A percentile compares a stretch with the other conserved stretches of the same genome.
Evolutionary conservation across 2,888 invertebrate species (phyloP).

Genomic region (Agrochola circellaris): DNA sequence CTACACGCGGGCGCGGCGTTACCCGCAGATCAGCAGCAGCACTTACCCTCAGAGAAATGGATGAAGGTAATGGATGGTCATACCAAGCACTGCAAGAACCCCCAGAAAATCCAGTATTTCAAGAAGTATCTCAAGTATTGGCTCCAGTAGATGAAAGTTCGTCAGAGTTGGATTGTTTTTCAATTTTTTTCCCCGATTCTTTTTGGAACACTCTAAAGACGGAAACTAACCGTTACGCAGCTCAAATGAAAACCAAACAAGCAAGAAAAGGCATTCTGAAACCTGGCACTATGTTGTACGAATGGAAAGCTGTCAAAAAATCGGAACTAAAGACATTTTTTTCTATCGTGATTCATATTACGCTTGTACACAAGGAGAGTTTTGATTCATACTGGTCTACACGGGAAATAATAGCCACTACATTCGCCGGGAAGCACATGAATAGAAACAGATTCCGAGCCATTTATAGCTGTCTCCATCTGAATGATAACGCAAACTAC

Average conservation of each 20-base stretch:
- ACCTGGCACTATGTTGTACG: constrained; percentile 14
- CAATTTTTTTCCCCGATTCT: constrained; percentile 5
- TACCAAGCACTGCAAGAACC: constrained; percentile 12
- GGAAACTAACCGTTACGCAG: constrained; percentile 10
- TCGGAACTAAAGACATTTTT: constrained; percentile 2
- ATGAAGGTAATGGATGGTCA: constrained; percentile 12
- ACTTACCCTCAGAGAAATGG: not conserved
- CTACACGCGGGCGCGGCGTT: no score
- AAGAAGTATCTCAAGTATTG: constrained; percentile 9
- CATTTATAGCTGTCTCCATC: constrained; percentile 13
- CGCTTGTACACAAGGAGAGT: constrained; percentile 18
- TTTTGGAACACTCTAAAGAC: constrained; percentile 9
- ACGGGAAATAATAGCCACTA: constrained; percentile 8
- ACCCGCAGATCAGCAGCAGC: not conserved
- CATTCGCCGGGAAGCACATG: constrained; percentile 19
- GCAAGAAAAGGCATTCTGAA: not conserved
- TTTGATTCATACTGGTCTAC: constrained; percentile 16
- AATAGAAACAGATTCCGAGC: constrained; percentile 4
- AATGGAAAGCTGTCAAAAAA: constrained; percentile 3
- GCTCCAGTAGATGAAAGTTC: constrained; percentile 2
- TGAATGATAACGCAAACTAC: constrained; percentile 3
- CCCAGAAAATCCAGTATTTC: constrained; percentile 2
- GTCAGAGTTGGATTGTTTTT: constrained; percentile 9
- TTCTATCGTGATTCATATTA: constrained; percentile 11
- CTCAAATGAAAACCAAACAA: constrained; percentile 8